Base-by-base conservation (phyloP, 2,888 invertebrate genomes). In the Synanthedon tipuliformis region DNA sequence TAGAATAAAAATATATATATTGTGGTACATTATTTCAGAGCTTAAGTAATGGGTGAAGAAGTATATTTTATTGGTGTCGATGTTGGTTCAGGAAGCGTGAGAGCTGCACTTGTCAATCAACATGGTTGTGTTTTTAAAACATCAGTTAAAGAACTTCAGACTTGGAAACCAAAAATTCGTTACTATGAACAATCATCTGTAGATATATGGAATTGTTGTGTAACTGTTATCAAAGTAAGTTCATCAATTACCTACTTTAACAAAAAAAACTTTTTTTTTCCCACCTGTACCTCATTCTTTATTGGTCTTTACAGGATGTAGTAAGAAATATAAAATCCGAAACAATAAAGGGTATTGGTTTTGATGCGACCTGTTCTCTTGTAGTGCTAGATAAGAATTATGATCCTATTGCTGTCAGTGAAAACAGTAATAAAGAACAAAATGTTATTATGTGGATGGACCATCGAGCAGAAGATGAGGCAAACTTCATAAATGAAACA, bases 351-450 rank as follows among this genome's bases (percentile, higher is more conserved):
- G 96, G 96, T 13, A 92, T 98, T 63, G 97, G 97, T 4, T 98
- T 98, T 85, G 97, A 97, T 88, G 98, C 97, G 13, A 98, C 98
- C 11, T 98, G 98, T 74, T 98, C 98, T 0, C 79, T 98, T 56
- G 98, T 95, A 1, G 93, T 91, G 5, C 69, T 98, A 45, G 95
- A 94, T 66, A 81, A 87, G 61, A 80, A 91, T 56, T 91, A 91
- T 12, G 80, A 89, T 23, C 94, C 96, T 0, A 72, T 94, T 48
- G 90, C 93, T 48, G 90, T 95, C 0, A 94, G 92, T 70, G 88
- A 89, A 12, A 89, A 89, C 57, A 90, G 90, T 81, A 86, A 78
- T 58, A 79, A 91, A 65, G 90, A 93, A 52, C 94, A 94, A 77
- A 96, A 97, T 76, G 88, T 97, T 11, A 93, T 97, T 41, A 89